These are phyloP conservation scores for Sebastolobus altivelis DNA, from an alignment of 2,797 vertebrate species.

Conservation along the genomic window DNA sequence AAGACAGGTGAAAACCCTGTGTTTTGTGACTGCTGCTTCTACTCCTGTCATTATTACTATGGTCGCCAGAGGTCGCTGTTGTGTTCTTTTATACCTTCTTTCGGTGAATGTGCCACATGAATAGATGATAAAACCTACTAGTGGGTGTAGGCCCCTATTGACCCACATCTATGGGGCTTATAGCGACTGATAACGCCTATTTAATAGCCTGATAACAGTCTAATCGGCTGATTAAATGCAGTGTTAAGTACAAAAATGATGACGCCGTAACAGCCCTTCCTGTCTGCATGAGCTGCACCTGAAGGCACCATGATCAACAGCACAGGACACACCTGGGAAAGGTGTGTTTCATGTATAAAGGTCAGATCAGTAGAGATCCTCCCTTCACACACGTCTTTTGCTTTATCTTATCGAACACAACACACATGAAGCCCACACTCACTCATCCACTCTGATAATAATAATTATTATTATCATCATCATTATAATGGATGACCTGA, in stretches of 20 bases:
- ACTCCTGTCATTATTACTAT: too few species aligned
- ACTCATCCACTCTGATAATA: too few species aligned
- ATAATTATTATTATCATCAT: background rate
- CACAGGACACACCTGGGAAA: background rate
- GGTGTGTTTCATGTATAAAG: background rate
- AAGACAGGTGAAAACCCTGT: too few species aligned
- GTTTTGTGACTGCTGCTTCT: too few species aligned
- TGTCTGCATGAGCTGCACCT: background rate
- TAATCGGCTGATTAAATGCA: background rate
- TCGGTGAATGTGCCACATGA: too few species aligned
- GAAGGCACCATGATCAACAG: background rate
- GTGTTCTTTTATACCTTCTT: too few species aligned
- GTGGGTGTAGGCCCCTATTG: too few species aligned
- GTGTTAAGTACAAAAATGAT: accelerated
- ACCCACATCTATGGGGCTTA: too few species aligned
- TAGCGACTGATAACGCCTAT: too few species aligned
- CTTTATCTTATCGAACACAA: background rate
- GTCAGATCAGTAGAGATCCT: background rate
- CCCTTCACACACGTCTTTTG: background rate
- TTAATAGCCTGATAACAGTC: too few species aligned
- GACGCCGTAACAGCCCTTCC: background rate
- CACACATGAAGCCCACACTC: background rate
- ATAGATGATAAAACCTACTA: too few species aligned
- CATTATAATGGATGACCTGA: background rate
- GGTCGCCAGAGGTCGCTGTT: too few species aligned